Conservation (phyloP, 2,113 vertebrate genomes). For the Menura novaehollandiae region DNA sequence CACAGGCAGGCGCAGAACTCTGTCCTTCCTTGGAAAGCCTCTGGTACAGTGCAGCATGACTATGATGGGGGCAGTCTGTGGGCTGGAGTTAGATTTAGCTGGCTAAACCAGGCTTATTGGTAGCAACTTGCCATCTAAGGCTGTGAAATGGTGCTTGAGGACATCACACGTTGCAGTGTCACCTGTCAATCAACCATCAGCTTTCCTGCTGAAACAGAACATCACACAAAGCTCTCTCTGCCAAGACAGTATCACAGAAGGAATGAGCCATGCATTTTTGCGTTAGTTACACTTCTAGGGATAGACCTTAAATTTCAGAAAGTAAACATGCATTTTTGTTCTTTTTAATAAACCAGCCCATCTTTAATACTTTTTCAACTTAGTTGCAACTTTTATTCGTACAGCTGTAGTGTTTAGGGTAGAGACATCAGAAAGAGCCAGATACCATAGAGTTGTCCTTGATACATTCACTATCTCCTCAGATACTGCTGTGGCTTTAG, state of each 20-base stretch:
- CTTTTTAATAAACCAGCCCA: neutral
- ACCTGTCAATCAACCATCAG: neutral
- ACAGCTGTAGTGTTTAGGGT: neutral
- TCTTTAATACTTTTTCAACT: neutral
- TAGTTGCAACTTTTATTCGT: neutral
- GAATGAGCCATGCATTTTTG: neutral
- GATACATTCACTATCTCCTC: neutral
- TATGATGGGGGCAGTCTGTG: neutral
- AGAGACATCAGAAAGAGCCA: neutral
- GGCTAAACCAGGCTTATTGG: neutral
- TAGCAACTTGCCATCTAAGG: neutral
- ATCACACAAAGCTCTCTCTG: neutral
- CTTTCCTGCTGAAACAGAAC: neutral
- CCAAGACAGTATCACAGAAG: neutral
- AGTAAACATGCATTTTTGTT: neutral
- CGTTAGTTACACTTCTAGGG: neutral
- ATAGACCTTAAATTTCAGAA: neutral
- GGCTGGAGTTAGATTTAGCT: neutral
- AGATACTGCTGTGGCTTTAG: neutral
- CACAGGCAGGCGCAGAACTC: neutral
- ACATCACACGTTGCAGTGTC: accelerated
- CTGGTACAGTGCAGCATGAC: neutral
- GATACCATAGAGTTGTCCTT: neutral
- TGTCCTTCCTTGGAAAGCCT: neutral
- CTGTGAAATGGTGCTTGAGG: neutral